Evolutionary conservation across 35 echinoderm and acorn worm species (phyloP).

Genomic region (Ophioderma brevispina): DNA sequence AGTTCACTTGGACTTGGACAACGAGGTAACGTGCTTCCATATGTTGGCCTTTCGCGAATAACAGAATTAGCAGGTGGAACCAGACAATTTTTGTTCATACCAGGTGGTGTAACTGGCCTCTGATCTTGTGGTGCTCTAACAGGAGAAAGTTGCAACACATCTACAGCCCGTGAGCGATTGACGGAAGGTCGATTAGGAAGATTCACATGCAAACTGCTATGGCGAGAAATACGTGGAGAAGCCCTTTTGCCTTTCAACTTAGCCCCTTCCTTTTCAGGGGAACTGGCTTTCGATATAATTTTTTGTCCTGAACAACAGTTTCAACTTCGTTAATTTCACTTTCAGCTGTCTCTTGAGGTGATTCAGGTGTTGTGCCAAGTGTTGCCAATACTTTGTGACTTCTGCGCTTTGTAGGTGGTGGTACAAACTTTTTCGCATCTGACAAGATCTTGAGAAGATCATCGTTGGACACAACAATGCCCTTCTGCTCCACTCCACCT

Average conservation of each 20-base stretch:
- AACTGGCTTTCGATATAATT: background rate
- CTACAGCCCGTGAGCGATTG: background rate
- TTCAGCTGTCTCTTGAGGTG: slow-evolving; percentile 7
- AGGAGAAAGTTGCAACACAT: background rate
- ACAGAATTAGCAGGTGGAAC: background rate
- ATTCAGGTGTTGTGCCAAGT: slow-evolving; percentile 58
- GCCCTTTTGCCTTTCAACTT: background rate
- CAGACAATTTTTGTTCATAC: slow-evolving; percentile 6
- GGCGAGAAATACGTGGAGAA: background rate
- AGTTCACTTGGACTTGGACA: slow-evolving; percentile 35
- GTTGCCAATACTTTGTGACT: slow-evolving; percentile 20
- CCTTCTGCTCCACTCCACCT: slow-evolving; percentile 2
- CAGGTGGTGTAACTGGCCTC: background rate
- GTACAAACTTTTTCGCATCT: slow-evolving; percentile 34
- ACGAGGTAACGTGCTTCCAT: slow-evolving; percentile 8
- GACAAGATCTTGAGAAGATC: slow-evolving; percentile 64
- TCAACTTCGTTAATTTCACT: background rate
- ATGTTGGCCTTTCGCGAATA: slow-evolving; percentile 19
- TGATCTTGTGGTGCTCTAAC: slow-evolving; percentile 33
- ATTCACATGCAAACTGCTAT: background rate
- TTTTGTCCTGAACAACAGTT: background rate
- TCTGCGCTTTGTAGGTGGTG: slow-evolving; percentile 12
- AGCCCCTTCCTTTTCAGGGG: background rate
- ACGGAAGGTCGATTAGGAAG: background rate
- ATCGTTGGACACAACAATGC: slow-evolving; percentile 70